Base-by-base conservation (phyloP, 2,113 vertebrate species). In the Eublepharis macularius region DNA sequence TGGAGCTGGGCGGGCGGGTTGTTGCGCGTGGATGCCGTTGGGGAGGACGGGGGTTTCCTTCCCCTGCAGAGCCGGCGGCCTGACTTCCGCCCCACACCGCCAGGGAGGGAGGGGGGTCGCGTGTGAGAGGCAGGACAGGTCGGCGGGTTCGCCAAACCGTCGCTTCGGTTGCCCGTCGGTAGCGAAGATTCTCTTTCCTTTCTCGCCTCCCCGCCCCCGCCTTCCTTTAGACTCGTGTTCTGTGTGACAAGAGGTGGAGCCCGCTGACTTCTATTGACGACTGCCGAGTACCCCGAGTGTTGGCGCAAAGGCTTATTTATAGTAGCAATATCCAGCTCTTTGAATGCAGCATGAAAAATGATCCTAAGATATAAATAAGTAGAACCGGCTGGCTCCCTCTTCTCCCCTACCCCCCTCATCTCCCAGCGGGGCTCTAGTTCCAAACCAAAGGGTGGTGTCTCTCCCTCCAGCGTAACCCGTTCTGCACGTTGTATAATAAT, bases 311-410 rank as follows among this genome's bases (percentile, higher is more conserved):
- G 49, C 77, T 80, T 86, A 86, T 86, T 86, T 86, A 86, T 86
- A 85, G 83, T 47, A 69, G 51, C 68, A 49, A 2, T 73, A 29
- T 24, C 68, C 13, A 57, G 66, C 41, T 29, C 51, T 80, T 73
- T 70, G 41, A 73, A 65, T 63, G 45, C 84, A 74, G 69, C 24
- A 36, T 80, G 84, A 80, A 86, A 86, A 74, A 80, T 73, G 84
- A 86, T 86, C 77, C 77, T 86, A 49, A 80, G 77, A 74, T 86
- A 80, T 86, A 86, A 86, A 86, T 85, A 85, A 79, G 47, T 63
- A 34, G 65, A 73, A 73, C 54, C 41, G 51, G 21, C 68, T 74
- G 77, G 21, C 41, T 65, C 16, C 51, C 17, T 77, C 65, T 69
- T 47, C 51, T n/a, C 54, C 17, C 78, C 76, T 57, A 16, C 32